Evolutionary conservation across 2,797 vertebrate genomes (phyloP).

Genomic region (Sciurus carolinensis): DNA sequence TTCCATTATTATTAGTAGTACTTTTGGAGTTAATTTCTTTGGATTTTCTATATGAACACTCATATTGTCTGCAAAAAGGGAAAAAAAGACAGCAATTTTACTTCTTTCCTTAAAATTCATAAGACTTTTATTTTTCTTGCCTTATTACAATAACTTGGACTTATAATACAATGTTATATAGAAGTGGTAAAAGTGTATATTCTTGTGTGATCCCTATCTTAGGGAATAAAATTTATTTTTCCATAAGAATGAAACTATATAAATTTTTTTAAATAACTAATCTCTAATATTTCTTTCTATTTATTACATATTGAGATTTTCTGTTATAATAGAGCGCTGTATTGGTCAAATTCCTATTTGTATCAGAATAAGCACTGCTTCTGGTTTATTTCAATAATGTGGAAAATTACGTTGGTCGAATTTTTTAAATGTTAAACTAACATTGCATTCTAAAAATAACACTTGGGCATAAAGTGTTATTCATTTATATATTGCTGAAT

Average conservation of each 20-base stretch:
- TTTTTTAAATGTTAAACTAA: conserved; percentile 12
- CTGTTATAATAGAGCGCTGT: background rate
- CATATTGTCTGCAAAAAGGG: background rate
- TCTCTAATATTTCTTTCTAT: background rate
- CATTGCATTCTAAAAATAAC: background rate
- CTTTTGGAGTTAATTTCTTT: background rate
- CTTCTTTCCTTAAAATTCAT: background rate
- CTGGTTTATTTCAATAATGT: background rate
- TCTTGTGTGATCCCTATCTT: background rate
- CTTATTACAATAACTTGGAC: background rate
- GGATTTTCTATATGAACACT: background rate
- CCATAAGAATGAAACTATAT: background rate
- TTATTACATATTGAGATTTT: background rate
- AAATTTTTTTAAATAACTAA: background rate
- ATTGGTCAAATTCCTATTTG: background rate
- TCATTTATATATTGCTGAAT: background rate
- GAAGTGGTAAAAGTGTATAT: background rate
- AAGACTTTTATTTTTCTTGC: background rate
- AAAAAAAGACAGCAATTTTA: background rate
- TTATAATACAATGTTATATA: background rate
- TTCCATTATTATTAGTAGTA: background rate
- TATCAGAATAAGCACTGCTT: background rate
- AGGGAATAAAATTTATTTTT: background rate
- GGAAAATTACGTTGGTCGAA: background rate
- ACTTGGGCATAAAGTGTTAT: background rate